phyloP scores from a whole-genome alignment of 2,113 vertebrate genomes.

The Sinocyclocheilus rhinocerous region DNA sequence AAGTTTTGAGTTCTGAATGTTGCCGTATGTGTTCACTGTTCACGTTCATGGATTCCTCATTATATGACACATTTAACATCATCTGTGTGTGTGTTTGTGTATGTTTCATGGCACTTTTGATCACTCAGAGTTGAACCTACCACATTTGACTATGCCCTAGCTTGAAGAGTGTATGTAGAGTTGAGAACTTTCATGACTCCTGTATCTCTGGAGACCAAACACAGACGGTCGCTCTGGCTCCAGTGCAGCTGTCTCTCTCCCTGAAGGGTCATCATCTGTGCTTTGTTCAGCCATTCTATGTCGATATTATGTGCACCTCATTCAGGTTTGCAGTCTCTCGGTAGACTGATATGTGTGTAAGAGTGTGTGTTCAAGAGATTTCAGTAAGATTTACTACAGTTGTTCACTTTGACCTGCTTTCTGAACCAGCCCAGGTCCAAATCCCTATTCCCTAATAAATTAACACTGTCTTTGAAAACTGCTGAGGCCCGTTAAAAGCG shows the following conservation, averaged over 20 bases:
- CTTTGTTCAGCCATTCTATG: neutral
- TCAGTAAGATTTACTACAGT: neutral
- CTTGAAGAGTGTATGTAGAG: neutral
- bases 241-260: neutral
- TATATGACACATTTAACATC: neutral
- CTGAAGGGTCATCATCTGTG: conserved; percentile 13
- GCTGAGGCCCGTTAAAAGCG: neutral
- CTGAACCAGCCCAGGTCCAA: neutral
- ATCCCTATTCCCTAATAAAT: conserved; percentile 5
- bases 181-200: neutral
- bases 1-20: too few relatives aligned
- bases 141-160: neutral
- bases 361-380: neutral
- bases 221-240: neutral
- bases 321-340: neutral
- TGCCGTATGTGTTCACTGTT: too few relatives aligned
- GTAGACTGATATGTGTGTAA: neutral
- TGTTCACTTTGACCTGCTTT: neutral
- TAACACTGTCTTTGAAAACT: neutral
- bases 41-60: neutral
- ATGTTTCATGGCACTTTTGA: neutral
- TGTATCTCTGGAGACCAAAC: conserved; percentile 14
- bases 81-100: neutral
- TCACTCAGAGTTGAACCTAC: neutral
- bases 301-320: neutral